Conservation (phyloP, 92 coral and sea anemone species). For the Palythoa caribaeorum region DNA sequence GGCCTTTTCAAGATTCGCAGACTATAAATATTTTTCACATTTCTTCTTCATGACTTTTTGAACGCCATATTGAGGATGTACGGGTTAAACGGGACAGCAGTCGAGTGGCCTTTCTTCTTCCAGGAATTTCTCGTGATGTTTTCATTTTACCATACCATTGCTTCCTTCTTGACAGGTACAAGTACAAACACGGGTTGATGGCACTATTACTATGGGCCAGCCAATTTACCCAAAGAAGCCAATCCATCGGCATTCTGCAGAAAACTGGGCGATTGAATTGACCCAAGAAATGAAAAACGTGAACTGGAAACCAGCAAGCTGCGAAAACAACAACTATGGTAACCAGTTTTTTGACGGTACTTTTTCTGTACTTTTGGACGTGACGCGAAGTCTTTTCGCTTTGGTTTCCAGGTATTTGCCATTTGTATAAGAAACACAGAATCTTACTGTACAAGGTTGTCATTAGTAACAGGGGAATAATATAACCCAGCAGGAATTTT, state of each 20-base stretch:
- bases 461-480: constrained; percentile 6
- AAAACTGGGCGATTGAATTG: constrained; percentile 1
- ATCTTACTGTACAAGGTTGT: constrained; percentile 7
- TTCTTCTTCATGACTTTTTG: not conserved
- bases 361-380: constrained; percentile 27
- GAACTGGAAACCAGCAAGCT: constrained; percentile 29
- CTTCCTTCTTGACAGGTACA: constrained; percentile 4
- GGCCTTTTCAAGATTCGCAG: too few relatives aligned
- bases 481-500: constrained; percentile 4
- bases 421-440: constrained; percentile 18
- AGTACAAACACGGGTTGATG: constrained; percentile 27
- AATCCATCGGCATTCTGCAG: not conserved
- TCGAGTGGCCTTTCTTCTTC: constrained; percentile 3
- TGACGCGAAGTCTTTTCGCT: constrained; percentile 3
- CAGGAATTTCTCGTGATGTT: not conserved
- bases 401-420: constrained; percentile 46
- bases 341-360: constrained; percentile 26
- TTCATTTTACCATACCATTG: not conserved
- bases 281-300: constrained; percentile 21
- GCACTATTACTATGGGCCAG: constrained; percentile 28
- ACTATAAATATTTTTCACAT: not conserved
- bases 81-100: not conserved
- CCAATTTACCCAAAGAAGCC: constrained; percentile 19
- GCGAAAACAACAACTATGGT: constrained; percentile 32
- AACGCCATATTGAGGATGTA: not conserved